Percentiles rank a stretch among this genome's conserved stretches.
These are phyloP conservation scores for Craterocephalus amniculus DNA, from an alignment of 2,797 vertebrate species.

Conservation along the genomic window DNA sequence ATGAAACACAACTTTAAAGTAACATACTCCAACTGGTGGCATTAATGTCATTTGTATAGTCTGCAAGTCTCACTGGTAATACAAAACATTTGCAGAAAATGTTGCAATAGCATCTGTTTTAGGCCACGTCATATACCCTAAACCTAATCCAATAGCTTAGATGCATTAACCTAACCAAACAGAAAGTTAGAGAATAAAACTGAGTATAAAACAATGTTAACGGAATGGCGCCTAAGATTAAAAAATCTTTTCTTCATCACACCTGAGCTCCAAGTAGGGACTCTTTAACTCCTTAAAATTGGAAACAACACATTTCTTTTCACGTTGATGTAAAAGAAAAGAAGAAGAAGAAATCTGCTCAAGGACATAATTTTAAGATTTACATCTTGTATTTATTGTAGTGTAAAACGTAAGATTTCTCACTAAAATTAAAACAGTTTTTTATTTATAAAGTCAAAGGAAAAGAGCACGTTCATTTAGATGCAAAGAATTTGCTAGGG, in stretches of 20 bases:
- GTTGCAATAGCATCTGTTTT: neutral
- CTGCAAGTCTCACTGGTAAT: no score
- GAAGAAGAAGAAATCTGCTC: neutral
- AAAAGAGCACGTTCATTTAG: neutral
- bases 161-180: neutral
- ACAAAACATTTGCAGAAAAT: no score
- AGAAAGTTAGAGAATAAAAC: neutral
- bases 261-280: neutral
- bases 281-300: neutral
- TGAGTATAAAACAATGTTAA: neutral
- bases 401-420: neutral
- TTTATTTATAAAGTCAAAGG: no score
- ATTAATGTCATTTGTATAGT: no score
- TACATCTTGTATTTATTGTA: neutral
- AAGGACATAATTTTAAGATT: neutral
- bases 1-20: neutral
- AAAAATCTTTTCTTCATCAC: neutral
- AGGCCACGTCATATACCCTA: neutral
- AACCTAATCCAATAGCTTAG: neutral
- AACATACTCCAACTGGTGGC: neutral
- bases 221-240: neutral
- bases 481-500: conserved; percentile 35
- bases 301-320: neutral
- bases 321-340: neutral
- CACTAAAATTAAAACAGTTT: neutral